Percentiles rank a stretch among this genome's conserved stretches.
These are phyloP conservation scores for Heliconius hewitsoni DNA, from an alignment of 1,140 invertebrate species.

Conservation along the genomic window DNA sequence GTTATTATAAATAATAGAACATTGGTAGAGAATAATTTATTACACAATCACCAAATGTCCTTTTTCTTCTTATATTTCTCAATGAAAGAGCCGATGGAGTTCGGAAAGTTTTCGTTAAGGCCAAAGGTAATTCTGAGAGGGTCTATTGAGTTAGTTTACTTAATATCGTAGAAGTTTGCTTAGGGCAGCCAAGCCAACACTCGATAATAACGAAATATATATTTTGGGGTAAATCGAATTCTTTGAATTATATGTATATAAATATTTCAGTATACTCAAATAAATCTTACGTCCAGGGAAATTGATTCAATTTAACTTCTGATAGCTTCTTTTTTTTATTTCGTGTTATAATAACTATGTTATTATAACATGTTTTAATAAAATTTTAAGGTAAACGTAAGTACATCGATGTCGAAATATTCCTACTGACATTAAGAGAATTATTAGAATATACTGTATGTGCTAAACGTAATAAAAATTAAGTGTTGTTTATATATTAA, in stretches of 20 bases:
- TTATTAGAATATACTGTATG: too few species aligned
- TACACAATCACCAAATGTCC: slow-evolving; percentile 21
- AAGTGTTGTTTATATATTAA: too few species aligned
- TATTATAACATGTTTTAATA: too few species aligned
- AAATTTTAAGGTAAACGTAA: too few species aligned
- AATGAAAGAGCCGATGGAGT: slow-evolving; percentile 31
- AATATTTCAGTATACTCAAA: background rate
- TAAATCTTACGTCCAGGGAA: background rate
- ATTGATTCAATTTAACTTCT: background rate
- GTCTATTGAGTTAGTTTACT: slow-evolving; percentile 60
- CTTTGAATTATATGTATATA: slow-evolving; percentile 12
- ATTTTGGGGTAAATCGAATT: slow-evolving; percentile 60
- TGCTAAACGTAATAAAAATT: background rate
- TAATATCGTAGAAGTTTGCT: slow-evolving; percentile 66
- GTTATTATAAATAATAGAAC: background rate
- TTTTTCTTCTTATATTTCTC: slow-evolving; percentile 25
- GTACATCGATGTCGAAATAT: too few species aligned
- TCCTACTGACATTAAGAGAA: too few species aligned
- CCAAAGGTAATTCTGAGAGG: slow-evolving; percentile 62
- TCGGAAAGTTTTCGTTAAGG: slow-evolving; percentile 27
- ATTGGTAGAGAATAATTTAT: background rate
- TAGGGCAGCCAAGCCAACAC: slow-evolving; percentile 56
- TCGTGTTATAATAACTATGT: too few species aligned
- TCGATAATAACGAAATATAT: slow-evolving; percentile 67
- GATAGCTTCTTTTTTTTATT: background rate